A percentile compares a stretch with the other conserved stretches of the same genome.
phyloP scores from a whole-genome alignment of 2,797 vertebrate species.

The Anguilla megastoma region DNA sequence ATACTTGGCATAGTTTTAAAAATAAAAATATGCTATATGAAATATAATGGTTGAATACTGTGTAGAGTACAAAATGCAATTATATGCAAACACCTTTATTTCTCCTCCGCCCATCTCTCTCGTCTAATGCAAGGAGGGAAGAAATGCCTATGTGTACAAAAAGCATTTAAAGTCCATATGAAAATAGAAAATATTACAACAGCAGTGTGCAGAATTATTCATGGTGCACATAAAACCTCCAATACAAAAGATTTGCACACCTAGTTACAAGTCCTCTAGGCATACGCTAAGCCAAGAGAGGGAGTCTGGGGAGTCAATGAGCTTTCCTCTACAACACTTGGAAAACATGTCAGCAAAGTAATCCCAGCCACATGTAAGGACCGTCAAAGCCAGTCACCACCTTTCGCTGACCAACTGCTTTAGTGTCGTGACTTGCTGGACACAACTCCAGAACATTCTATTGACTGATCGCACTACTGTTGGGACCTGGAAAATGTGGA shows the following conservation, averaged over 20 bases:
- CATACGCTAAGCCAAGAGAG: constrained; percentile 61
- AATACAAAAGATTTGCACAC: constrained; percentile 69
- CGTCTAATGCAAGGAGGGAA: constrained; percentile 68
- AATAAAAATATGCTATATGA: constrained; percentile 81
- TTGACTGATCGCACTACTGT: not conserved
- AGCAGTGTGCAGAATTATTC: constrained; percentile 69
- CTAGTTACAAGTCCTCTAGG: constrained; percentile 57
- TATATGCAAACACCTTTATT: constrained; percentile 72
- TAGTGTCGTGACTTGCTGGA: not conserved
- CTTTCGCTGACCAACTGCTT: not conserved
- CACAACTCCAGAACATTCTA: constrained; percentile 6
- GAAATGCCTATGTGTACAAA: constrained; percentile 64
- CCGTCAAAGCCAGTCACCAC: not conserved
- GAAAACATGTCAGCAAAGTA: constrained; percentile 37
- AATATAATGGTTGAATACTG: constrained; percentile 78
- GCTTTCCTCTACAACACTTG: constrained; percentile 40
- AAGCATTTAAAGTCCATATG: constrained; percentile 75
- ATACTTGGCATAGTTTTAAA: constrained; percentile 72
- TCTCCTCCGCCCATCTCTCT: constrained; percentile 60
- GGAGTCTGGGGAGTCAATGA: constrained; percentile 50
- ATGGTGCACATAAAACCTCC: constrained; percentile 67
- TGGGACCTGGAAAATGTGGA: not conserved
- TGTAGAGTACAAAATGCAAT: constrained; percentile 78
- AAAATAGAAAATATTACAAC: constrained; percentile 81
- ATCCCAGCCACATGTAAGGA: constrained; percentile 28